Evolutionary conservation across 2,113 vertebrate genomes (phyloP).

Genomic region (Amazona guildingii): DNA sequence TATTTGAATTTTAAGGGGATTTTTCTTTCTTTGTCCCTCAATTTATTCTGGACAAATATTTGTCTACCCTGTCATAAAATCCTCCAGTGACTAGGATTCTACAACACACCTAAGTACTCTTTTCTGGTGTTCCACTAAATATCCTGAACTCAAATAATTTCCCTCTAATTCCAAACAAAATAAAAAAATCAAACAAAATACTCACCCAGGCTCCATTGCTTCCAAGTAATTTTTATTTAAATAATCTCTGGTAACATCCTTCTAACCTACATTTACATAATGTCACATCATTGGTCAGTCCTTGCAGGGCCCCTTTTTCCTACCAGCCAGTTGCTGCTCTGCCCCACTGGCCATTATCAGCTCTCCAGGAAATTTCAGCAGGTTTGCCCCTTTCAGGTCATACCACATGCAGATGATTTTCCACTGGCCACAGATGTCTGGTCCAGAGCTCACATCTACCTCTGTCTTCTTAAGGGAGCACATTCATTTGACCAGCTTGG

Average conservation of each 20-base stretch:
- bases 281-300: not conserved
- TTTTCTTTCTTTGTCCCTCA: not conserved
- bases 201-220: not conserved
- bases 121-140: not conserved
- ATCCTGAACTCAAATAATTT: not conserved
- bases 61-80: not conserved
- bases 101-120: not conserved
- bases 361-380: not conserved
- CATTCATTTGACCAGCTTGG: not conserved
- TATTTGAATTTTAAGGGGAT: not conserved
- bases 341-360: not conserved
- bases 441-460: not conserved
- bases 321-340: not conserved
- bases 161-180: not conserved
- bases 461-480: not conserved
- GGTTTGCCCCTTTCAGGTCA: not conserved
- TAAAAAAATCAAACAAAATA: not conserved
- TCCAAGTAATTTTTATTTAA: not conserved
- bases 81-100: not conserved
- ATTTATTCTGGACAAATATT: not conserved
- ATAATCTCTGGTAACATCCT: not conserved
- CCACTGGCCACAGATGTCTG: not conserved
- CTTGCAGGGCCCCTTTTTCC: not conserved
- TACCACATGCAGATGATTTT: not conserved
- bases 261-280: not conserved